Percentiles rank a stretch among this genome's conserved stretches.
Conservation (phyloP, 2,888 invertebrate species). For the Podotricha telesiphe region DNA sequence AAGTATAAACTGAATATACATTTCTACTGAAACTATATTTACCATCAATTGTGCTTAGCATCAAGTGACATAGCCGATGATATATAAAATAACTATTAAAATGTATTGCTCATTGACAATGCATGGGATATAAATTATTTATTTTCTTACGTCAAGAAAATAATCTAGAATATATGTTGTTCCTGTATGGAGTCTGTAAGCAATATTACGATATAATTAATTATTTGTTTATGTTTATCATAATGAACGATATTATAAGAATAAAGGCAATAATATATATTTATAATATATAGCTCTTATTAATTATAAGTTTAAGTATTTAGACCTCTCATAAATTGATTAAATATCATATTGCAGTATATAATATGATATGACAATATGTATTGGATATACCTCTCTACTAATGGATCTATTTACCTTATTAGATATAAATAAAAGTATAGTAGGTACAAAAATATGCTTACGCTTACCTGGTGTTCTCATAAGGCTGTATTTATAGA, state of each 20-base stretch:
- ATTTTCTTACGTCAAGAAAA: conserved; percentile 25
- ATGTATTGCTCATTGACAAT: background rate
- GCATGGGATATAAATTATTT: conserved; percentile 1
- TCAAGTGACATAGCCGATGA: background rate
- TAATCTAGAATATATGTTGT: conserved; percentile 21
- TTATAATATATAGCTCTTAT: background rate
- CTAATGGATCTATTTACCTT: too few relatives aligned
- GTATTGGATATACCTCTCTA: too few relatives aligned
- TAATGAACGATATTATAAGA: background rate
- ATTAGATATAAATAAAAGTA: too few relatives aligned
- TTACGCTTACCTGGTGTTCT: too few relatives aligned
- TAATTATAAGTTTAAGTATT: background rate
- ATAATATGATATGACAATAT: too few relatives aligned
- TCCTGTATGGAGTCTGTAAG: conserved; percentile 28
- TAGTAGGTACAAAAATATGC: too few relatives aligned
- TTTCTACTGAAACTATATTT: background rate
- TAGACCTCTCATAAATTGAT: background rate
- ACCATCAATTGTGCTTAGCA: background rate
- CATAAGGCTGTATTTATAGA: too few relatives aligned
- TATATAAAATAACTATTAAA: background rate
- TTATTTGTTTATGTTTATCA: background rate
- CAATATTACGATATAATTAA: conserved; percentile 5
- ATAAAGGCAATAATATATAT: background rate
- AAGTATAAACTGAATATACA: background rate
- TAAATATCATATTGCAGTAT: too few relatives aligned